phyloP scores from a whole-genome alignment of 2,888 invertebrate genomes.

The Cheilosia urbana region DNA sequence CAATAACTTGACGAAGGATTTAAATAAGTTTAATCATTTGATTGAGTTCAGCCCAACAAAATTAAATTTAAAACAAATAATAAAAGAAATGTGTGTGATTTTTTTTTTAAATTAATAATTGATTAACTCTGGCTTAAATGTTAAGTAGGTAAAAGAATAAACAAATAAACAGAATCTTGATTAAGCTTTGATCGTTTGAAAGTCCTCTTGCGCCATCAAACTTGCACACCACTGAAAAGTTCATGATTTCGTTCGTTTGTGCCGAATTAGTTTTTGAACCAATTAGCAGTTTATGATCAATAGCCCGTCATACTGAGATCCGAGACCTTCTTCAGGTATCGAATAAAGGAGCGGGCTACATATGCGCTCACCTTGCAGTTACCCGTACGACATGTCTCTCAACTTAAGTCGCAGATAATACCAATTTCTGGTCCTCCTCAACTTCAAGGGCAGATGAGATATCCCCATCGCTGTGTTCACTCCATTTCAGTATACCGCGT shows the following conservation, averaged over 20 bases:
- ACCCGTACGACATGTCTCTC: constrained; percentile 58
- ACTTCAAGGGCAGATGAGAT: constrained; percentile 62
- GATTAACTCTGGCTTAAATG: too few relatives aligned
- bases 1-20: too few relatives aligned
- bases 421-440: constrained; percentile 45
- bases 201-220: background rate
- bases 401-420: constrained; percentile 43
- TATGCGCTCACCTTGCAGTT: constrained; percentile 61
- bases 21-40: too few relatives aligned
- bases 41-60: too few relatives aligned
- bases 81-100: too few relatives aligned
- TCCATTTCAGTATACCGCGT: constrained; percentile 52
- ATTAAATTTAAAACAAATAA: too few relatives aligned
- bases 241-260: constrained; percentile 56
- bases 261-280: constrained; percentile 27
- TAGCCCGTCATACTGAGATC: constrained; percentile 39
- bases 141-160: too few relatives aligned
- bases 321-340: constrained; percentile 19
- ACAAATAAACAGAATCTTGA: too few relatives aligned
- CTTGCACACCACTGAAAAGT: constrained; percentile 26
- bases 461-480: constrained; percentile 4
- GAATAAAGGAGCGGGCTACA: constrained; percentile 39
- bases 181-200: too few relatives aligned
- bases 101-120: too few relatives aligned
- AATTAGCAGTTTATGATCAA: constrained; percentile 69